A percentile compares a stretch with the other conserved stretches of the same genome.
phyloP scores from a whole-genome alignment of 2,797 vertebrate species.

The Heteromormyrus szaboi region DNA sequence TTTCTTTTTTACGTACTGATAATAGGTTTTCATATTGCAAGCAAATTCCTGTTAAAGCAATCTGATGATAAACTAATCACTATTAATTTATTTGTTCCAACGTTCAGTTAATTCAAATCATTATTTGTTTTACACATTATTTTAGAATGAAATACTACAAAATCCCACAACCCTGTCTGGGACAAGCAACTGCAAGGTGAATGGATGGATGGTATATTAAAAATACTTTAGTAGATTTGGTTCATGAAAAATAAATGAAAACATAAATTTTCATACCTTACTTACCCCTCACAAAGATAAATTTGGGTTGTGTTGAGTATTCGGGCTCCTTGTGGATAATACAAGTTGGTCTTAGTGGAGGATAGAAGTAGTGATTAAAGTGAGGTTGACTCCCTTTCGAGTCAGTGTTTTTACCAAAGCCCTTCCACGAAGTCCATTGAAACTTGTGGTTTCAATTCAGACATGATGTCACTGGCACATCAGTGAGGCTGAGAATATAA shows the following conservation, averaged over 20 bases:
- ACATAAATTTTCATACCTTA: not conserved
- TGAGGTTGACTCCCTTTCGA: not conserved
- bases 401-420: not conserved
- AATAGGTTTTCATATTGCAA: not conserved
- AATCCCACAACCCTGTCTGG: not conserved
- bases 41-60: not conserved
- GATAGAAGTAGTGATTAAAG: not conserved
- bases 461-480: not conserved
- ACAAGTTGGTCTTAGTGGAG: not conserved
- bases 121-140: not conserved
- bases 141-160: not conserved
- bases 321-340: not conserved
- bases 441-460: not conserved
- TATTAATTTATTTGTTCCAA: not conserved
- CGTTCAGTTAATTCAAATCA: not conserved
- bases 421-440: not conserved
- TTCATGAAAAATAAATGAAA: not conserved
- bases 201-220: not conserved
- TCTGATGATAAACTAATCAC: not conserved
- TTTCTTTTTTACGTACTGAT: not conserved
- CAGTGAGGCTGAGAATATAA: not conserved
- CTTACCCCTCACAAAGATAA: not conserved
- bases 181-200: not conserved
- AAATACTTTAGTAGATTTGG: not conserved
- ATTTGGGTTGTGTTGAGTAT: not conserved